A percentile compares a stretch with the other conserved stretches of the same genome.
These are phyloP conservation scores for Euleptes europaea DNA, from an alignment of 2,113 vertebrate genomes.

Conservation along the genomic window DNA sequence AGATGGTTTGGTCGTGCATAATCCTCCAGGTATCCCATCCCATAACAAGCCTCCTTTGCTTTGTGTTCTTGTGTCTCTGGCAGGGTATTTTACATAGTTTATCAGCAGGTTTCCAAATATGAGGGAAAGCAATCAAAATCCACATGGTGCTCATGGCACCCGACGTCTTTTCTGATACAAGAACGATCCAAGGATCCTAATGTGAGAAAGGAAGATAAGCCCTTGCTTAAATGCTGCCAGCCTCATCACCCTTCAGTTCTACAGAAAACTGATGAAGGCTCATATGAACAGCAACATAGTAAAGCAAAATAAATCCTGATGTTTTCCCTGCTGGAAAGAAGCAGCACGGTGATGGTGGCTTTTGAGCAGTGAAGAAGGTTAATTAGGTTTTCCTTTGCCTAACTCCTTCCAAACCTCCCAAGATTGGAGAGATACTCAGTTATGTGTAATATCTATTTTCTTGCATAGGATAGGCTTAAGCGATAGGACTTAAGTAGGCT, in stretches of 20 bases:
- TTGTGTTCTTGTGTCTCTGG: constrained; percentile 18
- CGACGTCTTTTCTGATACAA: constrained; percentile 9
- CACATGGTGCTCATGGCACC: background rate
- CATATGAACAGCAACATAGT: background rate
- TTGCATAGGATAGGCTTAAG: too few species aligned
- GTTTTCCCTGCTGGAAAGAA: background rate
- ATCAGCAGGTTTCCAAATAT: constrained; percentile 17
- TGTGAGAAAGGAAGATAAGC: background rate
- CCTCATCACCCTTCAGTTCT: background rate
- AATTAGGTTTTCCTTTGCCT: background rate
- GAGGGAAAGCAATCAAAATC: background rate
- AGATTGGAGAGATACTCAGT: too few species aligned
- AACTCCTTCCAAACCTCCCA: too few species aligned
- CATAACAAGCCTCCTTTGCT: background rate
- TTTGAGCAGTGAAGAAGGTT: background rate
- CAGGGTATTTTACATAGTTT: background rate
- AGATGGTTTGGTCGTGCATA: constrained; percentile 8
- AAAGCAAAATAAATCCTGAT: background rate
- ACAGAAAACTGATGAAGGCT: background rate
- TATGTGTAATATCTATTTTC: too few species aligned
- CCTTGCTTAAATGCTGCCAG: background rate
- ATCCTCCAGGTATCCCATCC: constrained; percentile 23
- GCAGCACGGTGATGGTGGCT: background rate
- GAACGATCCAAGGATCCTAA: background rate
- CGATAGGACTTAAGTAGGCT: too few species aligned